phyloP scores from a whole-genome alignment of 2,113 vertebrate genomes.

The Atractosteus spatula region DNA sequence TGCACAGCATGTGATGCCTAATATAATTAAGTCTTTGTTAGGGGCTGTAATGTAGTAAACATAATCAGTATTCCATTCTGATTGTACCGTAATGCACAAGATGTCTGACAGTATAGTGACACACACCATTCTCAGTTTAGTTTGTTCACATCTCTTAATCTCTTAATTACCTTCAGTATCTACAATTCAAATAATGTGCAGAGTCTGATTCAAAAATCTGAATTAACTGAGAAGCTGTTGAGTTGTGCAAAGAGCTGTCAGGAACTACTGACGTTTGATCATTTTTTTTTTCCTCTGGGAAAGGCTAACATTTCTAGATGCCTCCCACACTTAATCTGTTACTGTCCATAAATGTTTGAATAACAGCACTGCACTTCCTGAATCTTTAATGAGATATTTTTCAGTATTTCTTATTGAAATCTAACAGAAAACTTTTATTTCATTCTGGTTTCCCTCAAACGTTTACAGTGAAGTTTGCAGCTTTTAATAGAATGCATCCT shows the following conservation, averaged over 20 bases:
- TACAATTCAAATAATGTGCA: no score
- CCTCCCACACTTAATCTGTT: background rate
- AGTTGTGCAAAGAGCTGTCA: background rate
- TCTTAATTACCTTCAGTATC: no score
- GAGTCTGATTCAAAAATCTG: no score
- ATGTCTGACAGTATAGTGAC: constrained; percentile 34
- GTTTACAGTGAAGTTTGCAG: no score
- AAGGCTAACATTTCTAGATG: constrained; percentile 12
- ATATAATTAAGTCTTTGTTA: constrained; percentile 41
- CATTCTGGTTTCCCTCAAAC: background rate
- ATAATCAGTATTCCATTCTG: constrained; percentile 60
- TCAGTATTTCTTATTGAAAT: background rate
- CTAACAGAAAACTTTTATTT: background rate
- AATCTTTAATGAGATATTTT: background rate
- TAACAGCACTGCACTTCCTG: background rate
- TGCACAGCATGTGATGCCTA: constrained; percentile 32
- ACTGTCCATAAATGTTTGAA: background rate
- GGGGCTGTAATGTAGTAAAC: constrained; percentile 35
- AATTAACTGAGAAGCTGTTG: no score
- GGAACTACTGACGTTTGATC: constrained; percentile 25
- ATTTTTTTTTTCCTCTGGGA: constrained; percentile 18
- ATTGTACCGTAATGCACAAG: constrained; percentile 27
- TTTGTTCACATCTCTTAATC: no score
- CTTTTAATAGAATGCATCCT: no score
- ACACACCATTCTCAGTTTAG: constrained; percentile 17